Evolutionary conservation across 2,888 invertebrate genomes (phyloP).

Genomic region (Lithosia quadra): DNA sequence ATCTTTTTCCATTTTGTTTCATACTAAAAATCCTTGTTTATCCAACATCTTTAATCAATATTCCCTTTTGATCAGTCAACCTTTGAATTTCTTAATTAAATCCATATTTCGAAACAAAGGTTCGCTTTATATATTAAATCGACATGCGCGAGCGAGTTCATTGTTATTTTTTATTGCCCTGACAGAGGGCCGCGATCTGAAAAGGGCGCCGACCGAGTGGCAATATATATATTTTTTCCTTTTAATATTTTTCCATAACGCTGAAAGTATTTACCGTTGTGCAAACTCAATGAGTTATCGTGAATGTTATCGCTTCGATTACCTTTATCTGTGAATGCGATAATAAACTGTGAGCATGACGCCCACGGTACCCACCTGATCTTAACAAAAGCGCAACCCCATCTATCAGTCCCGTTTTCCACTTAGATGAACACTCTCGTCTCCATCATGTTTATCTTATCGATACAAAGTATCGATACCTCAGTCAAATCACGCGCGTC

Average conservation of each 20-base stretch:
- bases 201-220: slow-evolving; percentile 19
- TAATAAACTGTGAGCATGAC: slow-evolving; percentile 55
- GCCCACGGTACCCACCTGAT: slow-evolving; percentile 61
- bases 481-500: slow-evolving; percentile 75
- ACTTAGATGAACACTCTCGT: slow-evolving; percentile 67
- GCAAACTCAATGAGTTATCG: slow-evolving; percentile 55
- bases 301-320: slow-evolving; percentile 61
- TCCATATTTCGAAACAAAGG: slow-evolving; percentile 31
- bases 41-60: slow-evolving; percentile 26
- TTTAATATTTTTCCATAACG: slow-evolving; percentile 29
- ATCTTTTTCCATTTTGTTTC: slow-evolving; percentile 18
- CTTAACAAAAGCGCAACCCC: slow-evolving; percentile 47
- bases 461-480: slow-evolving; percentile 70
- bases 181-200: slow-evolving; percentile 36
- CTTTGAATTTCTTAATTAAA: slow-evolving; percentile 43
- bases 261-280: slow-evolving; percentile 44
- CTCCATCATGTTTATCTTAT: slow-evolving; percentile 70
- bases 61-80: slow-evolving; percentile 35
- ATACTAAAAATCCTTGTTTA: slow-evolving; percentile 19
- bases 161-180: slow-evolving; percentile 34
- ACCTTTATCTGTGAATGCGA: slow-evolving; percentile 69
- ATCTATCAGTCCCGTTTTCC: slow-evolving; percentile 56
- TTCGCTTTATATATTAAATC: slow-evolving; percentile 35
- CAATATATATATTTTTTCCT: slow-evolving; percentile 42
- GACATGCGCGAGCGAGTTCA: slow-evolving; percentile 36